Percentiles rank a stretch among this genome's conserved stretches.
Evolutionary conservation across 1,140 invertebrate genomes (phyloP).

Genomic region (Aethina tumida): DNA sequence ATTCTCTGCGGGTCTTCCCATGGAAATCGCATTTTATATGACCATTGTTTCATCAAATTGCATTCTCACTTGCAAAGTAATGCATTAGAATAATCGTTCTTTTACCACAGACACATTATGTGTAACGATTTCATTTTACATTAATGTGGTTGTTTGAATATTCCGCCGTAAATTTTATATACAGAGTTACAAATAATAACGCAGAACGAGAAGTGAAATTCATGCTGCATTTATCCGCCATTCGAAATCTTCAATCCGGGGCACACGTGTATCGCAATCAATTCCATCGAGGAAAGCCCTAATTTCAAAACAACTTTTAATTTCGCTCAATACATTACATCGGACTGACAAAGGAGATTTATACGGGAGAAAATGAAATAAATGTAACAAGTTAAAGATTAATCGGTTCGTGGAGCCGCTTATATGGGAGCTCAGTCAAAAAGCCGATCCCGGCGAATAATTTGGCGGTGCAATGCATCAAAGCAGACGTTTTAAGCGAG

Average conservation of each 20-base stretch:
- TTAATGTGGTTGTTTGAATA: too few species aligned
- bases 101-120: neutral
- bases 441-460: slow-evolving; percentile 1
- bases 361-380: slow-evolving; percentile 1
- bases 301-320: too few species aligned
- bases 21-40: slow-evolving; percentile 1
- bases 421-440: slow-evolving; percentile 1
- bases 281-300: too few species aligned
- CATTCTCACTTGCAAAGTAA: neutral
- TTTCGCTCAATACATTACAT: too few species aligned
- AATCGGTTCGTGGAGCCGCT: slow-evolving; percentile 1
- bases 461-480: slow-evolving; percentile 4
- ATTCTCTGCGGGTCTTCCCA: neutral
- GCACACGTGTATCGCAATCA: too few species aligned
- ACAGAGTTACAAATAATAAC: too few species aligned
- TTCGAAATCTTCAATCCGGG: too few species aligned
- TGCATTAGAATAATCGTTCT: slow-evolving; percentile 1
- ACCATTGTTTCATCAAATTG: slow-evolving; percentile 1
- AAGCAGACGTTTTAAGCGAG: slow-evolving; percentile 1
- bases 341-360: too few species aligned
- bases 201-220: too few species aligned
- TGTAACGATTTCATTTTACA: too few species aligned
- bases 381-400: slow-evolving; percentile 2
- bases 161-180: too few species aligned
- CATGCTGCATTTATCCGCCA: too few species aligned